Evolutionary conservation across 2,797 vertebrate species (phyloP), one percentile per base, ranked within the genome.

Genomic region (Crenichthys baileyi): DNA sequence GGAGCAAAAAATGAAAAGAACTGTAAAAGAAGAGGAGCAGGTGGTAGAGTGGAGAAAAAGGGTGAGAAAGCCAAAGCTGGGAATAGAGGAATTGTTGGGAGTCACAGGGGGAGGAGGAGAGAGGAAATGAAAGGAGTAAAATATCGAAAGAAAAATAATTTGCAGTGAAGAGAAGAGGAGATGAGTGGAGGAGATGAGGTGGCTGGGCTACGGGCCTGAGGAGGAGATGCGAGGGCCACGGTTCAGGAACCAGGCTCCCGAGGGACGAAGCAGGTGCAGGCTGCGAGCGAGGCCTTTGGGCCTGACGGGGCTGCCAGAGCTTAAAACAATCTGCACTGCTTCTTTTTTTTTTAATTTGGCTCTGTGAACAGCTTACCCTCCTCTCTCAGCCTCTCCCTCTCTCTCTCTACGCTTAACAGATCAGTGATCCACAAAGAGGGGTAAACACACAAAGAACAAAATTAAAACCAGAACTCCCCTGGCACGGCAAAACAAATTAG

Each of bases 381-480:
- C 85, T 44, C 89, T 46, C 88, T 95, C 91, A 78, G 83, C 86
- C 87, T 81, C 88, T 87, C 63, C 36, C 86, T 83, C 77, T 58
- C 85, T 80, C 90, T 82, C 88, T 88, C 90, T 89, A 67, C 82
- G 90, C 93, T 94, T 92, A 95, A 94, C 94, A 95, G 94, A 94
- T 95, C 97, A 96, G 96, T 96, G 97, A 97, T 97, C 96, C 97
- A 97, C 97, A 98, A 98, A 98, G 96, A 97, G 97, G 95, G 96
- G 97, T 97, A 98, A 99, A 99, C 97, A 99, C 97, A 98, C 97
- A 97, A 96, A 96, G 96, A 97, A 96, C 96, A 96, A 97, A 98
- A 99, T 98, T 98, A 98, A 98, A 99, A 98, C 97, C 96, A 95
- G 95, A 98, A 97, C 96, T 99, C 98, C 97, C 97, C 95, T 94